Conservation (phyloP, 2,888 invertebrate species). For the Rhogogaster chlorosoma region DNA sequence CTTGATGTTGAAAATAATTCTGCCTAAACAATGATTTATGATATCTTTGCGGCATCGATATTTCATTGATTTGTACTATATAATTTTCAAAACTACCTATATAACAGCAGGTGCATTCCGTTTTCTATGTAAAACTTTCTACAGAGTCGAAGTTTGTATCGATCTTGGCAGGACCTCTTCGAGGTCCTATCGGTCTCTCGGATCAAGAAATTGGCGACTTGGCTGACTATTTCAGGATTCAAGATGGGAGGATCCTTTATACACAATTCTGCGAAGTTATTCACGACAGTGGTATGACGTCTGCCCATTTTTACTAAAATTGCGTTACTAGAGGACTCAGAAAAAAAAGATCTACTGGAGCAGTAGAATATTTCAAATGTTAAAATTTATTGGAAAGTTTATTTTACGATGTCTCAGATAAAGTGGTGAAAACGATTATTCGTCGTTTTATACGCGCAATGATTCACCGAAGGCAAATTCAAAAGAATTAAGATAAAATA, state of each 20-base stretch:
- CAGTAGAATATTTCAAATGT: background rate
- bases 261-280: constrained; percentile 88
- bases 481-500: background rate
- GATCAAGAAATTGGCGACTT: constrained; percentile 87
- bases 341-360: background rate
- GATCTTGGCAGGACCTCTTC: constrained; percentile 84
- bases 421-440: background rate
- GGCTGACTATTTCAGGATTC: constrained; percentile 89
- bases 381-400: background rate
- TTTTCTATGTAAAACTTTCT: constrained; percentile 29
- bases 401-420: background rate
- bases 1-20: background rate
- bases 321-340: background rate
- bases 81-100: background rate
- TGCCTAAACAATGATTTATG: background rate
- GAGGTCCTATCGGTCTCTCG: constrained; percentile 84
- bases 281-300: constrained; percentile 82
- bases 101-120: background rate
- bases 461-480: background rate
- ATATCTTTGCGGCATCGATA: background rate
- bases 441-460: background rate
- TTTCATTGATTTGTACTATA: background rate
- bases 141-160: constrained; percentile 87
- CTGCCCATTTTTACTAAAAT: constrained; percentile 6
- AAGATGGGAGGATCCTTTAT: constrained; percentile 88